Evolutionary conservation across 1,140 invertebrate species (phyloP), one percentile per base, ranked within the genome.

Genomic region (Pemphigus obesinymphae): DNA sequence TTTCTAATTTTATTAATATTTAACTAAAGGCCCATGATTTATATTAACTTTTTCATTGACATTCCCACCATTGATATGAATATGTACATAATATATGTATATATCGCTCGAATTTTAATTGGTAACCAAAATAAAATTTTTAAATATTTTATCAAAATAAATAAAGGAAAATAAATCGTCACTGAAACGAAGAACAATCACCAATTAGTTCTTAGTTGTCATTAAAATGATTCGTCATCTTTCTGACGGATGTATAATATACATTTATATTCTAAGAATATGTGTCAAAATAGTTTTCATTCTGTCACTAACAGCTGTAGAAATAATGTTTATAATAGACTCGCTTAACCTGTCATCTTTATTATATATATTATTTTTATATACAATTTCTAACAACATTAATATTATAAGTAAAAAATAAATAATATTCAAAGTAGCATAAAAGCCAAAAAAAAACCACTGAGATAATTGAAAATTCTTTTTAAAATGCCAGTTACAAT

Each of bases 271-370:
- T 45, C 40, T 29, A 45, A 11, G 43, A 70, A 70, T 66, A 70
- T 45, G 45, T 73, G 70, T 73, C 43, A 73, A 50, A 73, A 73
- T n/a, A 1, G 17, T 73, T 73, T 73, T 73, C 17, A 34, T 3
- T 73, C 0, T 29, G 43, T 73, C 29, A 11, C 20, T 11, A n/a
- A 50, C 45, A 73, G 26, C 70, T 73, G 70, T 50, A 50, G 4
- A 73, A 50, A 73, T 73, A 34, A 73, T 73, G 26, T 73, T 73
- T 73, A 31, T 48, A 73, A 50, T 31, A 50, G 26, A 31, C 8
- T 11, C 2, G 8, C 20, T 31, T 17, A 31, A 5, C 7, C 3
- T 31, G 17, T 13, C 26, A n/a, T 48, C 15, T 73, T 45, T 66
- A n/a, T 20, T 50, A 20, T 50, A n/a, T n/a, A n/a, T n/a, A n/a